Percentiles rank a stretch among this genome's conserved stretches.
phyloP scores from a whole-genome alignment of 2,888 invertebrate genomes.

The Eumerus sabulonum region DNA sequence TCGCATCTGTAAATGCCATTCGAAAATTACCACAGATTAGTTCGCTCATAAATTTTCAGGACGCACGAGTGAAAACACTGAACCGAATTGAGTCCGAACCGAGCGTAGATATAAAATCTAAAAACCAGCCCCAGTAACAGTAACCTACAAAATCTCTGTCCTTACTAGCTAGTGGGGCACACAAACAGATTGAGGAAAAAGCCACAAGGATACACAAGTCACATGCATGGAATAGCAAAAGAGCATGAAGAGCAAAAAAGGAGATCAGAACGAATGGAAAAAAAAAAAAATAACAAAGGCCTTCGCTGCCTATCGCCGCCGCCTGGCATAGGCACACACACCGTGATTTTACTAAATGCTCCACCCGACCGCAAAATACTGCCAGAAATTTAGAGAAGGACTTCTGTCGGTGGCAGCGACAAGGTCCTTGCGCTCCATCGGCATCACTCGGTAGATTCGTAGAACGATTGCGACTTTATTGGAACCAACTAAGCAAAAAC shows the following conservation, averaged over 20 bases:
- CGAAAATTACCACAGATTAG: slow-evolving; percentile 60
- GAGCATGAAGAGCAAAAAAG: neutral
- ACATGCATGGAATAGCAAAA: slow-evolving; percentile 10
- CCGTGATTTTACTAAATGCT: slow-evolving; percentile 52
- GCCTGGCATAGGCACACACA: slow-evolving; percentile 18
- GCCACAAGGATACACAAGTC: slow-evolving; percentile 44
- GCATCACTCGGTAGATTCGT: slow-evolving; percentile 32
- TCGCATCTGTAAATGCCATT: slow-evolving; percentile 61
- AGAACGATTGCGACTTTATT: slow-evolving; percentile 48
- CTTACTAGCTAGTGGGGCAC: slow-evolving; percentile 7
- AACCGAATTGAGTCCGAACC: no score
- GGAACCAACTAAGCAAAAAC: slow-evolving; percentile 22
- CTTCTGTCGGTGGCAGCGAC: slow-evolving; percentile 28
- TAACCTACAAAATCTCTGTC: slow-evolving; percentile 35
- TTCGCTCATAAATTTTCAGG: slow-evolving; percentile 51
- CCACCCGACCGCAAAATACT: slow-evolving; percentile 49
- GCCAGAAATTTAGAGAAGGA: slow-evolving; percentile 14
- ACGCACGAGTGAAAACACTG: slow-evolving; percentile 14
- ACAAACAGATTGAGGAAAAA: slow-evolving; percentile 36
- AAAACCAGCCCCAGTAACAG: slow-evolving; percentile 6
- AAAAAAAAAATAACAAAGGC: no score
- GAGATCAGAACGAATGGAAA: no score
- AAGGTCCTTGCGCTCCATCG: slow-evolving; percentile 20
- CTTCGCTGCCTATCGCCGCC: neutral
- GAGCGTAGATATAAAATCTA: neutral